Evolutionary conservation across 2,797 vertebrate species (phyloP).

Genomic region (Dermochelys coriacea): DNA sequence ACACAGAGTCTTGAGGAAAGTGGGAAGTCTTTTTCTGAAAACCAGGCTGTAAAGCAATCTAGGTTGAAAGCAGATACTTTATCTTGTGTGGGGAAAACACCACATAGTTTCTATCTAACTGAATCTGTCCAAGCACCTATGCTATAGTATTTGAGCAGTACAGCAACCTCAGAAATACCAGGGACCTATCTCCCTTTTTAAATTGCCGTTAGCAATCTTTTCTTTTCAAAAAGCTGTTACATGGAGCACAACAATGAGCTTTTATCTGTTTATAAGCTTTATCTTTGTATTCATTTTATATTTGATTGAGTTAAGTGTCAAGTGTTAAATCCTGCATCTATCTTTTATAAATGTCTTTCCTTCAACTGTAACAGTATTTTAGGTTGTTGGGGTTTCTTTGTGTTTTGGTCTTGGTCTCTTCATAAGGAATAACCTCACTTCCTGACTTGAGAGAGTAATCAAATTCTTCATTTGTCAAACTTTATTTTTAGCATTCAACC

Average conservation of each 20-base stretch:
- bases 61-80: not conserved
- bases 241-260: not conserved
- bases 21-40: not conserved
- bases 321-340: not conserved
- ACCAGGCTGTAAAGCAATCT: not conserved
- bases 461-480: not conserved
- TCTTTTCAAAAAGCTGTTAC: conserved; percentile 30
- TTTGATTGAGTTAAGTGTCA: not conserved
- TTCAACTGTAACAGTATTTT: not conserved
- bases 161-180: not conserved
- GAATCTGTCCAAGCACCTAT: conserved; percentile 12
- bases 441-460: conserved; percentile 5
- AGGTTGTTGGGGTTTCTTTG: not conserved
- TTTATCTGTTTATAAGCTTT: conserved; percentile 42
- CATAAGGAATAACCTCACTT: not conserved
- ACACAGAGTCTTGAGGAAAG: not conserved
- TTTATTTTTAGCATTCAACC: conserved; percentile 11
- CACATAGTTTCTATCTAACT: conserved; percentile 25
- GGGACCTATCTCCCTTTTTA: not conserved
- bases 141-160: conserved; percentile 13
- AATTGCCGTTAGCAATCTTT: conserved; percentile 33
- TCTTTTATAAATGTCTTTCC: not conserved
- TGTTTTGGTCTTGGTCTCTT: not conserved
- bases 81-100: conserved; percentile 6
- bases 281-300: not conserved